A percentile compares a stretch with the other conserved stretches of the same genome.
phyloP scores from a whole-genome alignment of 2,797 vertebrate genomes.

The Rhabdophis nuchalis region DNA sequence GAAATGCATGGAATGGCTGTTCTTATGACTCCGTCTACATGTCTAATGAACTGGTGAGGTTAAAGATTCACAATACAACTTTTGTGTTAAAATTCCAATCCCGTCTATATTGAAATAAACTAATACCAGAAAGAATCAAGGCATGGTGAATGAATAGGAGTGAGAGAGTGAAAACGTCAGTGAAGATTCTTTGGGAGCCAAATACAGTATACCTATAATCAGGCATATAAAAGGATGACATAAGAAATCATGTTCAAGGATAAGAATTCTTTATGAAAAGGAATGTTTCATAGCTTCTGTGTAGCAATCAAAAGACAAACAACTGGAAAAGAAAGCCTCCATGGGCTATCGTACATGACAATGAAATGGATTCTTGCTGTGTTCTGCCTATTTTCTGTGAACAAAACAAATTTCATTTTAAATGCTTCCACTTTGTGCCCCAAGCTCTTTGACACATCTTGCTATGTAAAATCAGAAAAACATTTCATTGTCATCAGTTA shows the following conservation, averaged over 20 bases:
- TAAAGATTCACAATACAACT: background rate
- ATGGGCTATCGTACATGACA: background rate
- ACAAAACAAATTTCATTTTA: background rate
- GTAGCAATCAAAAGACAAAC: background rate
- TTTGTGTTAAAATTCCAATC: background rate
- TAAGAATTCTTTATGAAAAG: background rate
- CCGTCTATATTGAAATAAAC: background rate
- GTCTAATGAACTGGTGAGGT: background rate
- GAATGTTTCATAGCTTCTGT: background rate
- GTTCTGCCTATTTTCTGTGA: background rate
- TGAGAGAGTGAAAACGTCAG: background rate
- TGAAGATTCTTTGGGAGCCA: background rate
- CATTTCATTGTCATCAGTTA: background rate
- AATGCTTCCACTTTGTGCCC: background rate
- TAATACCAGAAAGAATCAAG: background rate
- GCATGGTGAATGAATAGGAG: background rate
- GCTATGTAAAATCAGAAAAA: background rate
- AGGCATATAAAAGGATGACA: background rate
- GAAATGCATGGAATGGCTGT: background rate
- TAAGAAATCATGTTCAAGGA: background rate
- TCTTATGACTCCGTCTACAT: background rate
- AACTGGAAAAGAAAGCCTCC: background rate
- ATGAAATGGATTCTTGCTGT: background rate
- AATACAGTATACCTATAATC: background rate
- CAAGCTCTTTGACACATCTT: background rate